Conservation (phyloP, 1,140 invertebrate species). For the Drosophila teissieri region DNA sequence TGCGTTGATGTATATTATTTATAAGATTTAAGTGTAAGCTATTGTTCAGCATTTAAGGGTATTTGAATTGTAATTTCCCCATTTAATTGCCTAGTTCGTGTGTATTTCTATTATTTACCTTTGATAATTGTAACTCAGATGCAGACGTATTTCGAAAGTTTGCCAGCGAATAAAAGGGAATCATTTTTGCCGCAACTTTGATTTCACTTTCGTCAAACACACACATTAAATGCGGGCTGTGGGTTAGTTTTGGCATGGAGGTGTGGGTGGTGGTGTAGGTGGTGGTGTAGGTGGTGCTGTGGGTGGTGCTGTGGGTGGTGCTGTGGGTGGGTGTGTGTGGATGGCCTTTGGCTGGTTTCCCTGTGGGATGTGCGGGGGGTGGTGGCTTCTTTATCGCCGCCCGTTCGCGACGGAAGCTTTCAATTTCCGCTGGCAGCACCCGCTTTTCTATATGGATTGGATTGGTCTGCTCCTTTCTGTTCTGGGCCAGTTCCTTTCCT, state of each 20-base stretch:
- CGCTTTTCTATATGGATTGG: conserved; percentile 14
- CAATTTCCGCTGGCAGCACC: conserved; percentile 64
- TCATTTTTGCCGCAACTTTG: conserved; percentile 24
- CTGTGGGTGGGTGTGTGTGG: conserved; percentile 1
- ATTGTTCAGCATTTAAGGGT: no score
- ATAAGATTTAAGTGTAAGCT: no score
- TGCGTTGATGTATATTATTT: no score
- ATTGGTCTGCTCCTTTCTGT: conserved; percentile 20
- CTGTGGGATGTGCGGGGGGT: background rate
- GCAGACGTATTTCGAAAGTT: background rate
- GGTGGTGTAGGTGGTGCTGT: no score
- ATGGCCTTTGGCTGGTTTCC: background rate
- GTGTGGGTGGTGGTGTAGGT: background rate
- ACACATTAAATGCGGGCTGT: no score
- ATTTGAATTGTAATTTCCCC: background rate
- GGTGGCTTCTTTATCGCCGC: conserved; percentile 1
- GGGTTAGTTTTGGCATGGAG: background rate
- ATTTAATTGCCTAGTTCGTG: background rate
- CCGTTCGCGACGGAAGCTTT: conserved; percentile 57
- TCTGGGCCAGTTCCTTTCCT: conserved; percentile 2
- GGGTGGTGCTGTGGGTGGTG: background rate
- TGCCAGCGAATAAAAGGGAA: conserved; percentile 1
- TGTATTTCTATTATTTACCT: background rate
- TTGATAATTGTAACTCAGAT: background rate
- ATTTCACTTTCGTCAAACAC: conserved; percentile 12